Base-by-base conservation (phyloP, 2,888 invertebrate genomes). In the Agonopterix subpropinquella region DNA sequence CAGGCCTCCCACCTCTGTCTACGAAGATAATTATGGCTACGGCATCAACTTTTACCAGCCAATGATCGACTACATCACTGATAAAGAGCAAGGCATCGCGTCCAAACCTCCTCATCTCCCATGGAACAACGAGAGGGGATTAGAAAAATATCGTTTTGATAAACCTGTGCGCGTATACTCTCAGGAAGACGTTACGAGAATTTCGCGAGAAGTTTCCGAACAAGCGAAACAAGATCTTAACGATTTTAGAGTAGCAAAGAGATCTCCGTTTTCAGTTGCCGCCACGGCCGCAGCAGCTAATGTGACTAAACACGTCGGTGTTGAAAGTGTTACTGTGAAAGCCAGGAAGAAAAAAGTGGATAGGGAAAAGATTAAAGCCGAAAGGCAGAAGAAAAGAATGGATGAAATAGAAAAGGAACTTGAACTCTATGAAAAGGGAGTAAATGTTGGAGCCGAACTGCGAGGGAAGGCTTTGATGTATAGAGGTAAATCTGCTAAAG, bases 21-120 rank as follows among this genome's bases (percentile, higher is more conserved):
- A 95, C 84, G 93, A 94, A 70, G 92, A 93, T 77, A 96, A 96
- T 82, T 96, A 95, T 82, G 93, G 93, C 59, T 94, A 92, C 77
- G 95, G 94, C 47, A 94, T 95, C 67, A 94, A 95, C 83, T 95
- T 91, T 80, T 96, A 96, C 81, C 94, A 95, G 77, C 95, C 95
- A 45, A 95, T 96, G 95, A 92, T 96, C 67, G 95, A 96, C 79
- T 95, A 94, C 70, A 92, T 96, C 62, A 92, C 93, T 69, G 91
- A 90, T 43, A 94, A 93, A 82, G 90, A 92, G 59, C 86, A 78
- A 48, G 89, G 87, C 48, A 60, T 74, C 11, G 51, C 67, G 11
- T 62, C 71, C 1, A 78, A 79, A 45, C 89, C 89, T 37, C 93
- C 95, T 57, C 93, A 94, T 80, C 83, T 95, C 58, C 94, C 94